Conservation (phyloP, 2,797 vertebrate genomes). For the Falco cherrug region DNA sequence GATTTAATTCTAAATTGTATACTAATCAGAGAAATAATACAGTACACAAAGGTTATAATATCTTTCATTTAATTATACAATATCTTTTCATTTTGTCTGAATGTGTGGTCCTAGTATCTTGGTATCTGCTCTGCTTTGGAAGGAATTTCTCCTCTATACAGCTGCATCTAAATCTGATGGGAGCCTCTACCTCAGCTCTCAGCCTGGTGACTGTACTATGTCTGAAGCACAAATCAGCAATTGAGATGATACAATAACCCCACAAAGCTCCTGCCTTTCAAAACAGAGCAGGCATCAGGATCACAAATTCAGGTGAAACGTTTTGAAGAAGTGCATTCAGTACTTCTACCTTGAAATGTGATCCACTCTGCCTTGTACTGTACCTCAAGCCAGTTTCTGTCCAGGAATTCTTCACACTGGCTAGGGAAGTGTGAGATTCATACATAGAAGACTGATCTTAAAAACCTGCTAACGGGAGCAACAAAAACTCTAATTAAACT, state of each 20-base stretch:
- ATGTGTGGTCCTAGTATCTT: neutral
- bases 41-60: neutral
- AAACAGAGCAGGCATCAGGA: neutral
- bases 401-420: neutral
- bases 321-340: neutral
- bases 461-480: neutral
- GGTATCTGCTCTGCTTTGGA: neutral
- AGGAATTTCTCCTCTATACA: neutral
- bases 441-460: neutral
- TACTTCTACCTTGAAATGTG: neutral
- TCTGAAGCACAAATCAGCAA: neutral
- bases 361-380: neutral
- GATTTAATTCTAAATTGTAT: neutral
- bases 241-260: neutral
- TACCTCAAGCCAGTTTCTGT: neutral
- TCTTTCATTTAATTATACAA: neutral
- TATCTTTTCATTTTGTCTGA: neutral
- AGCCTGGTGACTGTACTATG: neutral
- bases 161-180: neutral
- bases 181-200: neutral
- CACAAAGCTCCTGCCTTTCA: neutral
- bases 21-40: neutral
- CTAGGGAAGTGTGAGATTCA: neutral
- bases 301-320: neutral
- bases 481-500: neutral